phyloP scores from a whole-genome alignment of 1,140 invertebrate species.

The Bombus balteatus region DNA sequence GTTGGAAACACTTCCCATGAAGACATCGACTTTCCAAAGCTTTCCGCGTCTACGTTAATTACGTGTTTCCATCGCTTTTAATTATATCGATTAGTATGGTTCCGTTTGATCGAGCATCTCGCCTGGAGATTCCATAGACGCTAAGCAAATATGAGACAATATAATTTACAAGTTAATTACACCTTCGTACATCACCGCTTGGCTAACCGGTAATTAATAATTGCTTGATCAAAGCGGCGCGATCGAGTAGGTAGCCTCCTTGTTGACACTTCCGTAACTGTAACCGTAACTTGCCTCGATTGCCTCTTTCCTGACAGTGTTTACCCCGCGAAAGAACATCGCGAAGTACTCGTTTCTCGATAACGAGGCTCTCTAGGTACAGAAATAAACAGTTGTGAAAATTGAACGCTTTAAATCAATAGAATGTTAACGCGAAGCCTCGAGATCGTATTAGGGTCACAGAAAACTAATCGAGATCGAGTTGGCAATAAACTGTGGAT shows the following conservation, averaged over 20 bases:
- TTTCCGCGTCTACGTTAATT: too few relatives aligned
- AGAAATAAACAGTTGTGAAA: not conserved
- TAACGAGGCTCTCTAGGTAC: too few relatives aligned
- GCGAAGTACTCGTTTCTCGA: too few relatives aligned
- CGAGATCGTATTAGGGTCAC: not conserved
- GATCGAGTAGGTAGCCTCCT: not conserved
- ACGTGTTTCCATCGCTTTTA: too few relatives aligned
- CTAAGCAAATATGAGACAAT: not conserved
- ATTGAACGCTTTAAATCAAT: not conserved
- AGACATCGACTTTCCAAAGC: too few relatives aligned
- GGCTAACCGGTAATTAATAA: conserved; percentile 26
- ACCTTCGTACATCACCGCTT: not conserved
- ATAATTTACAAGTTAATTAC: conserved; percentile 2
- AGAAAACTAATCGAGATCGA: not conserved
- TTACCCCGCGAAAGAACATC: not conserved
- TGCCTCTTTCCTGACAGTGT: not conserved
- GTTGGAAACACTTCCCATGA: too few relatives aligned
- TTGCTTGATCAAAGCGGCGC: conserved; percentile 14
- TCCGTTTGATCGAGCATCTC: not conserved
- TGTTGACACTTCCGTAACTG: not conserved
- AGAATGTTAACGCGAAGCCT: not conserved
- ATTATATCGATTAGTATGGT: too few relatives aligned
- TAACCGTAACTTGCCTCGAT: not conserved
- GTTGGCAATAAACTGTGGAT: not conserved
- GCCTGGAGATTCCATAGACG: not conserved